These are phyloP conservation scores for Electrona antarctica DNA, from an alignment of 2,113 vertebrate species.

Conservation along the genomic window DNA sequence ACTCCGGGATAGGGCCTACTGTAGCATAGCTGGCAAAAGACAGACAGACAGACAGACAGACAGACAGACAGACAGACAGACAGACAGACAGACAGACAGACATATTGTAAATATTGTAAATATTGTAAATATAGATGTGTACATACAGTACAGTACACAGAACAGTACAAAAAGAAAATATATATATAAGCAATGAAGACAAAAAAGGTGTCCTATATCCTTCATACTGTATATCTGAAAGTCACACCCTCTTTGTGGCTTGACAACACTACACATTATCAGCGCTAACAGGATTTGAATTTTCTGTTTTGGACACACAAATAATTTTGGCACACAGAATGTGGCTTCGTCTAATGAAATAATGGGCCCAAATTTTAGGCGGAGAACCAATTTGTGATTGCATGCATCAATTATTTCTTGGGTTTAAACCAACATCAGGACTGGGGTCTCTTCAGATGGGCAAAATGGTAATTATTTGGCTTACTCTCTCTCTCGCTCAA, in stretches of 20 bases:
- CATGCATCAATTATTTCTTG: slow-evolving; percentile 83
- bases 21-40: slow-evolving; percentile 65
- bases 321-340: slow-evolving; percentile 77
- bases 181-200: slow-evolving; percentile 24
- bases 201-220: slow-evolving; percentile 50
- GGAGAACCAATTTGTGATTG: slow-evolving; percentile 83
- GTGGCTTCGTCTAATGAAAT: slow-evolving; percentile 81
- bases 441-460: slow-evolving; percentile 71
- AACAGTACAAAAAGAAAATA: slow-evolving; percentile 19
- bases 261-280: slow-evolving; percentile 61
- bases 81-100: slow-evolving; percentile 44
- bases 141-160: too few relatives aligned
- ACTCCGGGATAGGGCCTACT: slow-evolving; percentile 72
- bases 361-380: slow-evolving; percentile 80
- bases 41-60: slow-evolving; percentile 28
- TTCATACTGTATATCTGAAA: slow-evolving; percentile 47
- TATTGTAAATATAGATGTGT: too few relatives aligned
- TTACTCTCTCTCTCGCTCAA: slow-evolving; percentile 39
- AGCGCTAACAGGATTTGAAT: slow-evolving; percentile 79
- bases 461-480: slow-evolving; percentile 76
- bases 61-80: slow-evolving; percentile 32
- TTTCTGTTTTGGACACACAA: slow-evolving; percentile 77
- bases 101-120: too few relatives aligned
- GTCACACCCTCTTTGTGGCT: slow-evolving; percentile 55
- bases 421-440: slow-evolving; percentile 76